Evolutionary conservation across 2,888 invertebrate species (phyloP), one percentile per base, ranked within the genome.

Genomic region (Drosophila recens): DNA sequence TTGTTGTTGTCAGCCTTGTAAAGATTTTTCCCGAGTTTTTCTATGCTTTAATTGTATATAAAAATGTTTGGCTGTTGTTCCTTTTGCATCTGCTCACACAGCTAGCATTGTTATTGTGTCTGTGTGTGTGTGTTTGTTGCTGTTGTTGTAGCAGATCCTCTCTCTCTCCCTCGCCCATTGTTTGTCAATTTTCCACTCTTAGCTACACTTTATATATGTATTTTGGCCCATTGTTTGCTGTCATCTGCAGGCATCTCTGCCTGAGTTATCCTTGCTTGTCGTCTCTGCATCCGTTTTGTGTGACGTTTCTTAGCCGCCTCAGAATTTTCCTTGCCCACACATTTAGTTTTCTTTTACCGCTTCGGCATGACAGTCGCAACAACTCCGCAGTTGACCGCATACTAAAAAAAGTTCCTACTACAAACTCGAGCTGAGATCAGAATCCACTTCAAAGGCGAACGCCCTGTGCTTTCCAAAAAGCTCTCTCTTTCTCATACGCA

Each of bases 1-100:
- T 11, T 53, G 33, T 59, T 57, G 45, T 48, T 68, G 72, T 57
- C 46, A 68, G 83, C 87, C 89, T 89, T 89, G 85, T 59, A 74
- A 5, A 75, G 73, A 82, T 79, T 87, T 82, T 83, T 65, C 78
- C 72, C 71, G 33, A 74, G 65, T 69, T 85, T 86, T 83, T 67
- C 69, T 68, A 52, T 49, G 64, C 67, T 51, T 74, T 72, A 73
- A n/a, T n/a, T n/a, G n/a, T n/a, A n/a, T n/a, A n/a, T n/a, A n/a
- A n/a, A 62, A 58, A 46, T 53, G n/a, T 70, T 49, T 27, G 27
- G 51, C 51, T 67, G 64, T 64, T 67, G 59, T 70, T 78, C 63
- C 73, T 58, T 72, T 67, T 72, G 79, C 87, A 89, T 87, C 87
- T 87, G 90, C 86, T 70, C 67, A 15, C 57, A 69, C 57, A 69